These are phyloP conservation scores for Aegithalos caudatus DNA, from an alignment of 2,113 vertebrate species.

Conservation along the genomic window DNA sequence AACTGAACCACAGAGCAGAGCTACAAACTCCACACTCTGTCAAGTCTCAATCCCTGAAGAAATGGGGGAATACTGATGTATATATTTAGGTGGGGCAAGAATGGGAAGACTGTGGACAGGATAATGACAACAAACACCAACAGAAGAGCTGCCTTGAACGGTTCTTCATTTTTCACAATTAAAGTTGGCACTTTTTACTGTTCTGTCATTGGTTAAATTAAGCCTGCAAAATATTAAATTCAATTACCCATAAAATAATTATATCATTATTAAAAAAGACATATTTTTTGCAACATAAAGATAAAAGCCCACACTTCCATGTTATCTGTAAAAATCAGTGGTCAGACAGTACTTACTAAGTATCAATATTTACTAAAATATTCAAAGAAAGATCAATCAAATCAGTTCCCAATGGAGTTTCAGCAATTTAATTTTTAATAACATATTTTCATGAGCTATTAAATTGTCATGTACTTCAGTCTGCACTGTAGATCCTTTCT, in stretches of 20 bases:
- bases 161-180: constrained; percentile 33
- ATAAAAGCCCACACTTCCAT: neutral
- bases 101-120: neutral
- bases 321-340: constrained; percentile 23
- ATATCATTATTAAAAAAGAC: constrained; percentile 40
- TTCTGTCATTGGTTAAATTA: constrained; percentile 47
- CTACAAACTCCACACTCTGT: neutral
- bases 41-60: neutral
- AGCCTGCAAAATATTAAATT: constrained; percentile 53
- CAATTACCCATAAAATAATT: constrained; percentile 59
- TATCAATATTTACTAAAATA: constrained; percentile 43
- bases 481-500: neutral
- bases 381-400: constrained; percentile 22
- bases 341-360: neutral
- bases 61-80: neutral
- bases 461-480: constrained; percentile 1
- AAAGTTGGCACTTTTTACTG: constrained; percentile 39
- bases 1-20: neutral
- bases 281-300: constrained; percentile 42
- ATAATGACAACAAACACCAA: neutral
- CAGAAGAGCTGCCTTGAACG: neutral
- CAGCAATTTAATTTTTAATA: constrained; percentile 38
- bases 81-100: neutral
- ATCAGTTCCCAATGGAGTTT: neutral
- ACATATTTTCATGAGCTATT: constrained; percentile 26